phyloP scores from a whole-genome alignment of 2,797 vertebrate genomes.

The Hemibagrus guttatus region DNA sequence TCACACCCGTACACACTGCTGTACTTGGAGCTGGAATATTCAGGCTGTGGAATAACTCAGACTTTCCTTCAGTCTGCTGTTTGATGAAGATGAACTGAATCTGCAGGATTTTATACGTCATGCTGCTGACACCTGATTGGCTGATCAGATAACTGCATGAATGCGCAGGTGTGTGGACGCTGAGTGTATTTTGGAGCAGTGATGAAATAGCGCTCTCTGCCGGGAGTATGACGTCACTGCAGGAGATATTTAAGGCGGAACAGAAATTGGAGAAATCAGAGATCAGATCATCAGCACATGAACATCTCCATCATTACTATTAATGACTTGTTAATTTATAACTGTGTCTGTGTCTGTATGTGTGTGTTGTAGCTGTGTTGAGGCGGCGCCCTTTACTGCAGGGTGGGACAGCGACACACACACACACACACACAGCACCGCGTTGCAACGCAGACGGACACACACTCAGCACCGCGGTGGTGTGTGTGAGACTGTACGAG shows the following conservation, averaged over 20 bases:
- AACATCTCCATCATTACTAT: not conserved
- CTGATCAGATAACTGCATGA: not conserved
- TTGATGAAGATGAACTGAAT: too few relatives aligned
- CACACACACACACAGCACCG: slow-evolving; percentile 11
- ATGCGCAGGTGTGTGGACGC: not conserved
- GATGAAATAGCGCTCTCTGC: not conserved
- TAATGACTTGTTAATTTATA: not conserved
- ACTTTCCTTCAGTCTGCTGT: too few relatives aligned
- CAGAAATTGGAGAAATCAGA: not conserved
- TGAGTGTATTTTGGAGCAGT: not conserved
- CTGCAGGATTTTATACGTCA: not conserved
- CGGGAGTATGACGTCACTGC: not conserved
- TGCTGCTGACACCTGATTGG: not conserved
- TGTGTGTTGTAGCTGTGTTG: not conserved
- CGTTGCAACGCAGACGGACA: not conserved
- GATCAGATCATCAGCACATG: not conserved
- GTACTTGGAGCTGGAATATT: too few relatives aligned
- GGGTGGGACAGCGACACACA: slow-evolving; percentile 1
- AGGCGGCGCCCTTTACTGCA: slow-evolving; percentile 30
- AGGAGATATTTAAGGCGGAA: not conserved
- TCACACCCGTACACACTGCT: too few relatives aligned
- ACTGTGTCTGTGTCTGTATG: not conserved
- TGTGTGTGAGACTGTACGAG: not conserved
- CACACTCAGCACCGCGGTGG: not conserved
- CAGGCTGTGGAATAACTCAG: too few relatives aligned